These are phyloP conservation scores for Thryonomys swinderianus DNA, from an alignment of 2,113 vertebrate species.

Conservation along the genomic window DNA sequence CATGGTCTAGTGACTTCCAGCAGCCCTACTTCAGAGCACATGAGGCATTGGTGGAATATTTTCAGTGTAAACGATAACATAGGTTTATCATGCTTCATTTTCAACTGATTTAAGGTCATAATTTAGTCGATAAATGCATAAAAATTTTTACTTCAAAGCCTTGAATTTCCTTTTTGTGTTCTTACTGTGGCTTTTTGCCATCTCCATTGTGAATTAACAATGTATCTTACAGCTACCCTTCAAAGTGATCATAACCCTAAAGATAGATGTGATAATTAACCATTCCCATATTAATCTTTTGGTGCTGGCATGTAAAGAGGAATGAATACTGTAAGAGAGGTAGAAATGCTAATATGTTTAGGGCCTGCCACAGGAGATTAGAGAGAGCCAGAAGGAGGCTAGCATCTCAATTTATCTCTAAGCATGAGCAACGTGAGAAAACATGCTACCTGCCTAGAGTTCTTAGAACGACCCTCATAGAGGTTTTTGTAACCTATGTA, in stretches of 20 bases:
- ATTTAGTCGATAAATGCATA: background rate
- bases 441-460: background rate
- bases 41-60: background rate
- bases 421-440: background rate
- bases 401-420: background rate
- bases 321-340: background rate
- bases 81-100: conserved; percentile 11
- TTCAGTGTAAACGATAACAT: background rate
- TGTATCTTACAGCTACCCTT: background rate
- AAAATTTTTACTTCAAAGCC: background rate
- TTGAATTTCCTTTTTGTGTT: conserved; percentile 6
- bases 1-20: background rate
- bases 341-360: background rate
- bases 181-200: background rate
- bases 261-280: background rate
- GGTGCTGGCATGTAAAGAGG: background rate
- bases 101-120: background rate
- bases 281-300: background rate
- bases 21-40: background rate
- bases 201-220: background rate
- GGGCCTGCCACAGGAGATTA: background rate
- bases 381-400: background rate
- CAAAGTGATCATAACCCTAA: background rate
- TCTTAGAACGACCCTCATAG: background rate
- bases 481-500: background rate